These are phyloP conservation scores for Pelodiscus sinensis DNA, from an alignment of 2,113 vertebrate genomes.

Conservation along the genomic window DNA sequence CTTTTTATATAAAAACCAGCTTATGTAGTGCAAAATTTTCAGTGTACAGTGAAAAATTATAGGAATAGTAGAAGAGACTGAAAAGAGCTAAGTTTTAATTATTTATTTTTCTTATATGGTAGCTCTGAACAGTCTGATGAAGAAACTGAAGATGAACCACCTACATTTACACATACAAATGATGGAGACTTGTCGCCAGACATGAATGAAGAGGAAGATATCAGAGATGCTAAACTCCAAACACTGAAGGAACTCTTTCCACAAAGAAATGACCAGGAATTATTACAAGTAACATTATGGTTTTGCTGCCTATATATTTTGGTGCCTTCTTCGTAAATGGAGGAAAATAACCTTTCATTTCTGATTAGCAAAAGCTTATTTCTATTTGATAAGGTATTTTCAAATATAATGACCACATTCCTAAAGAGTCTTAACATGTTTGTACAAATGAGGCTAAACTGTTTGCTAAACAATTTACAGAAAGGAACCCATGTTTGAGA, in stretches of 20 bases:
- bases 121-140: constrained; percentile 78
- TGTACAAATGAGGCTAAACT: background rate
- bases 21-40: fast-evolving
- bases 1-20: background rate
- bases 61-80: background rate
- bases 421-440: background rate
- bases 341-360: background rate
- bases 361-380: background rate
- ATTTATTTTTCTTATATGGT: fast-evolving
- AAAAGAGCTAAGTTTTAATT: background rate
- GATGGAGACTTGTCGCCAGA: background rate
- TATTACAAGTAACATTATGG: constrained; percentile 80
- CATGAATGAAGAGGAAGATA: constrained; percentile 35
- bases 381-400: background rate
- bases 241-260: constrained; percentile 87
- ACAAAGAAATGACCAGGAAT: constrained; percentile 78
- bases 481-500: background rate
- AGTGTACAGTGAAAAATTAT: fast-evolving
- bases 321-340: background rate
- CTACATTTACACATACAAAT: constrained; percentile 20
- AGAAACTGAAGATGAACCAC: constrained; percentile 36
- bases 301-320: background rate
- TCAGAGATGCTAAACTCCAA: constrained; percentile 78
- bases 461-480: background rate
- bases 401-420: background rate